These are phyloP conservation scores for Mus caroli DNA, from an alignment of 2,797 vertebrate species.

Conservation along the genomic window DNA sequence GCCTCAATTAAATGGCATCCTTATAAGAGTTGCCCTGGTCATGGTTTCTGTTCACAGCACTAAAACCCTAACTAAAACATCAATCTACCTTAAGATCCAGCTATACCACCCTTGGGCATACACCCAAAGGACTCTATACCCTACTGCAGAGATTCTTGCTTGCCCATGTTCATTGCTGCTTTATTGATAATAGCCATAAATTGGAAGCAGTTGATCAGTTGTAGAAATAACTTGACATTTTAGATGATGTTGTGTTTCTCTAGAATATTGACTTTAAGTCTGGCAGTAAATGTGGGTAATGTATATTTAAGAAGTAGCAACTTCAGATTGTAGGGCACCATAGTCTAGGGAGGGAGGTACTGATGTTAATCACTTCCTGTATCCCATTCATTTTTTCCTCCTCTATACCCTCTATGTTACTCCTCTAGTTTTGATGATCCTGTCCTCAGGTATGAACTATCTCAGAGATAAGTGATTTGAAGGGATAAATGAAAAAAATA, in stretches of 20 bases:
- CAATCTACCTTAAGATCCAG: neutral
- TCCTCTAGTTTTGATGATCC: neutral
- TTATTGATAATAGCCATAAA: neutral
- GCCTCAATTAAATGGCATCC: neutral
- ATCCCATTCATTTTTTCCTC: neutral
- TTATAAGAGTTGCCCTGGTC: neutral
- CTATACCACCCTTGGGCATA: neutral
- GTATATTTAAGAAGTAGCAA: neutral
- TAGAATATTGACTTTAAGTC: neutral
- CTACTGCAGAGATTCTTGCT: neutral
- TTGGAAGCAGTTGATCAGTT: neutral
- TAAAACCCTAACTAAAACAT: neutral
- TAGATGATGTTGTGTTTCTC: neutral
- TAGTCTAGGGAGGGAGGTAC: rapidly evolving
- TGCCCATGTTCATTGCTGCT: no score
- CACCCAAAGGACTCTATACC: neutral
- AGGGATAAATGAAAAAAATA: no score
- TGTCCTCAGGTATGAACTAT: neutral
- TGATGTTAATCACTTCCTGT: no score
- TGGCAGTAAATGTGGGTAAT: neutral
- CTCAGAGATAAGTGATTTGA: neutral
- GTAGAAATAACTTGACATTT: neutral
- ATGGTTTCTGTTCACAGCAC: neutral
- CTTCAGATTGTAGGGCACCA: no score
- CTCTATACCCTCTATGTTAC: no score